Conservation (phyloP, 2,888 invertebrate species). For the Scaptomyza tumidula region DNA sequence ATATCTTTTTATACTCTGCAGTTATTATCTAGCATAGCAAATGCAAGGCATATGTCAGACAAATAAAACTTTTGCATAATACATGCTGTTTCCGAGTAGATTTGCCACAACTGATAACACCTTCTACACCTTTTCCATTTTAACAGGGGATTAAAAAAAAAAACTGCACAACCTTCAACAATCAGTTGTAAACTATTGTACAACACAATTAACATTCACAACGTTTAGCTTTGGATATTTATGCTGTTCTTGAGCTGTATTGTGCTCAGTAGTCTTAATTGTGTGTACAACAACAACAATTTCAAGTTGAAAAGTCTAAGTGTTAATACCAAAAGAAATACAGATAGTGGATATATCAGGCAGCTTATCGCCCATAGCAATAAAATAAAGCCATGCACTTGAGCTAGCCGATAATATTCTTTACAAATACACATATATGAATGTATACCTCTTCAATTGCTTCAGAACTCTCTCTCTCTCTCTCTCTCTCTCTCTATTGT, state of each 20-base stretch:
- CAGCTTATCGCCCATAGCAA: slow-evolving; percentile 9
- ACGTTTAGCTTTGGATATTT: neutral
- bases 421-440: neutral
- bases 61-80: no score
- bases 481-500: neutral
- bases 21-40: neutral
- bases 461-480: neutral
- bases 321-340: neutral
- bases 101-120: neutral
- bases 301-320: neutral
- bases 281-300: neutral
- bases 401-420: slow-evolving; percentile 5
- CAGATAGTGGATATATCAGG: neutral
- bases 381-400: neutral
- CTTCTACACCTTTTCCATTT: no score
- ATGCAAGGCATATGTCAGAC: neutral
- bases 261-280: neutral
- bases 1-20: neutral
- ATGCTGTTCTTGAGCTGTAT: slow-evolving; percentile 1
- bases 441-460: neutral
- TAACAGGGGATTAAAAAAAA: neutral
- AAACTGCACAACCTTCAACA: neutral
- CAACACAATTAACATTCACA: slow-evolving; percentile 5
- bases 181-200: neutral
- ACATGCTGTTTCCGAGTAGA: neutral